Evolutionary conservation across 2,888 invertebrate species (phyloP).

Genomic region (Drosophila hamatofila): DNA sequence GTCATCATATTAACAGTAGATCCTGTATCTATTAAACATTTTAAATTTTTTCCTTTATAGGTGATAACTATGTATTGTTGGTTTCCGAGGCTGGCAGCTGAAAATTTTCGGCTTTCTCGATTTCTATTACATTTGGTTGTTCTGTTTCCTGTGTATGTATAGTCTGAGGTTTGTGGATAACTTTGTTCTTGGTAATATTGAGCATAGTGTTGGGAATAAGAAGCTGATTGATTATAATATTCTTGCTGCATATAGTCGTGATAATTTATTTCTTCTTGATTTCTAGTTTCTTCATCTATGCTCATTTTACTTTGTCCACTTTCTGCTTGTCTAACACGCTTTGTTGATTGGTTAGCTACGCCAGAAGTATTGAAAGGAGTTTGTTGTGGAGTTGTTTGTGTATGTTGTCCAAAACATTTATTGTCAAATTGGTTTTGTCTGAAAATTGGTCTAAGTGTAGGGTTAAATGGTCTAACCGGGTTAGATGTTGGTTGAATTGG

Average conservation of each 20-base stretch:
- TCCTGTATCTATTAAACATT: conserved; percentile 3
- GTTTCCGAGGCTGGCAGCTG: too few relatives aligned
- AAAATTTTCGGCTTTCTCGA: neutral
- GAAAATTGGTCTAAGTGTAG: neutral
- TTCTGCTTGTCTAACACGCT: too few relatives aligned
- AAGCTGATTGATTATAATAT: too few relatives aligned
- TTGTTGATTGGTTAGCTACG: too few relatives aligned
- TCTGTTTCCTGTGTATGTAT: neutral
- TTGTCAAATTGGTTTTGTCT: neutral
- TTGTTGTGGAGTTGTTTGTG: neutral
- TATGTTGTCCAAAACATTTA: neutral
- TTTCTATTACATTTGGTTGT: neutral
- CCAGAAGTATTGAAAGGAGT: too few relatives aligned
- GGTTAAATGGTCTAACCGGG: neutral
- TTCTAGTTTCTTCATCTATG: too few relatives aligned
- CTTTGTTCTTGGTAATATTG: neutral
- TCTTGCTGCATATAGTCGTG: too few relatives aligned
- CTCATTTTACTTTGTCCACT: neutral
- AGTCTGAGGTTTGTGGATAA: neutral
- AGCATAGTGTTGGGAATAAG: neutral
- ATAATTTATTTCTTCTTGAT: too few relatives aligned
- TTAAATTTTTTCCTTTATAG: neutral
- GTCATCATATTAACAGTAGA: too few relatives aligned
- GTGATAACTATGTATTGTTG: too few relatives aligned
- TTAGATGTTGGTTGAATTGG: neutral